These are phyloP conservation scores for Otolemur crassicaudatus DNA, from an alignment of 2,797 vertebrate species.

Conservation along the genomic window DNA sequence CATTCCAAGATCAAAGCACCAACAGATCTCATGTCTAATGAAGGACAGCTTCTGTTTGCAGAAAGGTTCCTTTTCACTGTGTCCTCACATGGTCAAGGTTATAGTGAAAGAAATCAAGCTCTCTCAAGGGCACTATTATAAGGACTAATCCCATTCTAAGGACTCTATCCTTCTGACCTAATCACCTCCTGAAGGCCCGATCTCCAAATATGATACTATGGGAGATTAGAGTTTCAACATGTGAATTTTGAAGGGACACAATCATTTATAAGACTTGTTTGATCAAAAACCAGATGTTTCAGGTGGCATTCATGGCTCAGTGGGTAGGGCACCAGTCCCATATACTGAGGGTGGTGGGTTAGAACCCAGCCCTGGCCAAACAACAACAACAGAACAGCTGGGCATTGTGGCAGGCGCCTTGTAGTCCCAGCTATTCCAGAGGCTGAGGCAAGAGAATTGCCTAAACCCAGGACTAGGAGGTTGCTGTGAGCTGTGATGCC, in stretches of 20 bases:
- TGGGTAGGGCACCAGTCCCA: no score
- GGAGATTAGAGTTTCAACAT: neutral
- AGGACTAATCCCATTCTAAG: neutral
- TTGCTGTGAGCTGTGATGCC: no score
- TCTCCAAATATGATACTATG: neutral
- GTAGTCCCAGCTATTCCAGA: no score
- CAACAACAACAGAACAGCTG: no score
- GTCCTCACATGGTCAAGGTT: neutral
- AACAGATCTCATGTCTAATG: accelerated
- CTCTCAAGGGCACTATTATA: accelerated
- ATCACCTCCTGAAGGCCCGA: accelerated
- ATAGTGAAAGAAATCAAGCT: neutral
- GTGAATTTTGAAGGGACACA: accelerated
- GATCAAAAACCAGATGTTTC: neutral
- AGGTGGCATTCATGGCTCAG: no score
- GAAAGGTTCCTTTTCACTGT: neutral
- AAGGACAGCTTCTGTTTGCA: neutral
- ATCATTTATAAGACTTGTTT: neutral
- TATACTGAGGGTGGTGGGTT: no score
- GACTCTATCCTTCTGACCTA: neutral
- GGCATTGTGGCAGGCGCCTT: no score
- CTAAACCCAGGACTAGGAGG: no score
- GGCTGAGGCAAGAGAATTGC: no score
- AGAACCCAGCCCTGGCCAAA: no score
- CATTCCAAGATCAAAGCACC: neutral